Conservation (phyloP, 2,113 vertebrate species). For the Sinocyclocheilus anshuiensis region DNA sequence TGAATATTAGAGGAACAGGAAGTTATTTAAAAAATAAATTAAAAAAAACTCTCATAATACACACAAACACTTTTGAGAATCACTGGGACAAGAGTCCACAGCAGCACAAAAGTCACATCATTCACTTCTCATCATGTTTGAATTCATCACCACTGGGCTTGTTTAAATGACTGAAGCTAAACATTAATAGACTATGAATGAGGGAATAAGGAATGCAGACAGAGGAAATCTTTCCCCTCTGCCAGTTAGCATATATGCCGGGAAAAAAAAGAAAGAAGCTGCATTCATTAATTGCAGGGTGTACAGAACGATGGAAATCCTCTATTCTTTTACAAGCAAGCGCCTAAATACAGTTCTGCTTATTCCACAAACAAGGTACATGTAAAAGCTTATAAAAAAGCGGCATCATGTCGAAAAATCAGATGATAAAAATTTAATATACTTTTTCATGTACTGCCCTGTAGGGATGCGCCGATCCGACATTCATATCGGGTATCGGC, state of each 20-base stretch:
- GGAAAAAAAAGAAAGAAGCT: neutral
- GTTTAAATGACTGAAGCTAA: neutral
- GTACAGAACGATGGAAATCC: neutral
- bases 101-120: neutral
- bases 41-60: neutral
- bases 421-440: no score
- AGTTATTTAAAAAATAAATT: neutral
- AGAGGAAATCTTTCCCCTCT: neutral
- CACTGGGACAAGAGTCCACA: neutral
- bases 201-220: constrained; percentile 14
- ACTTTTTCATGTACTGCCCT: no score
- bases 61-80: neutral
- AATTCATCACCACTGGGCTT: neutral
- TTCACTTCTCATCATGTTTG: neutral
- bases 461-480: no score
- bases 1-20: neutral
- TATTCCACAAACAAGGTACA: neutral
- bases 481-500: no score
- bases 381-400: neutral
- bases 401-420: neutral
- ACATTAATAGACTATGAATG: constrained; percentile 9
- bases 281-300: neutral
- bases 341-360: neutral
- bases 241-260: neutral
- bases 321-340: neutral